Percentiles rank a stretch among this genome's conserved stretches.
These are phyloP conservation scores for Chymomyza amoena DNA, from an alignment of 2,888 invertebrate genomes.

Conservation along the genomic window DNA sequence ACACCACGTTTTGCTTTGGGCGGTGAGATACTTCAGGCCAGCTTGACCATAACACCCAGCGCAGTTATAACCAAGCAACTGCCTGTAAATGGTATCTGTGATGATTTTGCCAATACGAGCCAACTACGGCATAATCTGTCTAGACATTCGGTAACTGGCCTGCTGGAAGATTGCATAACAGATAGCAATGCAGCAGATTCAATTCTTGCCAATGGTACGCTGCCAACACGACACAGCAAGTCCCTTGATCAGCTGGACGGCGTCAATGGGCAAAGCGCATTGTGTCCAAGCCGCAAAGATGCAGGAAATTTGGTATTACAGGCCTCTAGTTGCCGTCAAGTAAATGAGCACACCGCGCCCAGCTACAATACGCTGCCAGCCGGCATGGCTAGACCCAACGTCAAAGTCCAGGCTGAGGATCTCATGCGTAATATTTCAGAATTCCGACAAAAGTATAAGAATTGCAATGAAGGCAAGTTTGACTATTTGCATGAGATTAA, in stretches of 20 bases:
- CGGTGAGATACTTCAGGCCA: constrained; percentile 83
- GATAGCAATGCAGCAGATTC: constrained; percentile 36
- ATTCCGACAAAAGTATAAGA: constrained; percentile 83
- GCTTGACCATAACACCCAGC: constrained; percentile 83
- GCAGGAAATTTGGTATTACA: background rate
- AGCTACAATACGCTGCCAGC: constrained; percentile 56
- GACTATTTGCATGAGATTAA: constrained; percentile 78
- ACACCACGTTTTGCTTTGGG: constrained; percentile 82
- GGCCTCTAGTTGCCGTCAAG: constrained; percentile 29
- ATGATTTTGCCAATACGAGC: constrained; percentile 47
- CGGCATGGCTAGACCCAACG: constrained; percentile 52
- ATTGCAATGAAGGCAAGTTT: constrained; percentile 76
- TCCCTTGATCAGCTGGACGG: constrained; percentile 87
- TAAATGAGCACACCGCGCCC: constrained; percentile 25
- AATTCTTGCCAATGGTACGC: constrained; percentile 79
- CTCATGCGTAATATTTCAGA: constrained; percentile 83
- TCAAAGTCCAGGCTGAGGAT: constrained; percentile 80
- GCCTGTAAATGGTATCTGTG: constrained; percentile 1
- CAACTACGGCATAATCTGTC: constrained; percentile 78
- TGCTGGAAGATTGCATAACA: constrained; percentile 75
- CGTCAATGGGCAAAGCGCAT: constrained; percentile 55
- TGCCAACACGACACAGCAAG: constrained; percentile 88
- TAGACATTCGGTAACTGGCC: constrained; percentile 82
- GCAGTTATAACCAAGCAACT: constrained; percentile 28
- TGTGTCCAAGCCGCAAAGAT: constrained; percentile 74